Percentiles rank a stretch among this genome's conserved stretches.
Evolutionary conservation across 2,797 vertebrate species (phyloP).

Genomic region (Notoglanidium macrostoma): DNA sequence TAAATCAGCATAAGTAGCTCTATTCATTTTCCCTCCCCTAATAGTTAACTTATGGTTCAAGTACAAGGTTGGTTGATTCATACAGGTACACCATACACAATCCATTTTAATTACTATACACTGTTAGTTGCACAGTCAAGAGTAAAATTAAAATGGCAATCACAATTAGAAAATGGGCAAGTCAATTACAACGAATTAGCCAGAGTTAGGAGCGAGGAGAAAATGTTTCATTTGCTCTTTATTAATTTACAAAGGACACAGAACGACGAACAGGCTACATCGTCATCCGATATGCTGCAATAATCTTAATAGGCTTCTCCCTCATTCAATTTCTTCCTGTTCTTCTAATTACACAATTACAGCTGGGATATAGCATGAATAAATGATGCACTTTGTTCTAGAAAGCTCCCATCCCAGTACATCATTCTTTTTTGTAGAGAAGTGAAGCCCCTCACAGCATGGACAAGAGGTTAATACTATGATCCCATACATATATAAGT

Average conservation of each 20-base stretch:
- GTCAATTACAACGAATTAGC: conserved; percentile 96
- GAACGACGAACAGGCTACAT: conserved; percentile 35
- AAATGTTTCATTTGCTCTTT: conserved; percentile 52
- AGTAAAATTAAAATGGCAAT: conserved; percentile 99
- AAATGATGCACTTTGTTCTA: conserved; percentile 66
- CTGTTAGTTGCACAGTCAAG: conserved; percentile 89
- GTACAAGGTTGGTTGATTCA: conserved; percentile 80
- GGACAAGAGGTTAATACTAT: conserved; percentile 63
- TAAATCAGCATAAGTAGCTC: no score
- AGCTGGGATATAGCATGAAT: conserved; percentile 74
- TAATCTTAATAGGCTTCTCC: conserved; percentile 75
- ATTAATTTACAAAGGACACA: conserved; percentile 57
- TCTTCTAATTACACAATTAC: conserved; percentile 77
- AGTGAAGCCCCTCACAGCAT: conserved; percentile 16
- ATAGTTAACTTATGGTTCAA: conserved; percentile 70
- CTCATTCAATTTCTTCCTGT: conserved; percentile 71
- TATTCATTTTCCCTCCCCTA: neutral
- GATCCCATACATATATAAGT: conserved; percentile 55
- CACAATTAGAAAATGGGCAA: conserved; percentile 94
- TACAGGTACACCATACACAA: conserved; percentile 84
- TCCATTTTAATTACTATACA: conserved; percentile 94
- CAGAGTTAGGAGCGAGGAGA: conserved; percentile 47
- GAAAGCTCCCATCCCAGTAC: conserved; percentile 54
- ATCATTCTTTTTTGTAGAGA: conserved; percentile 36
- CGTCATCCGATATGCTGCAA: conserved; percentile 58